Base-by-base conservation (phyloP, 2,888 invertebrate genomes). In the Catocala sponsa region DNA sequence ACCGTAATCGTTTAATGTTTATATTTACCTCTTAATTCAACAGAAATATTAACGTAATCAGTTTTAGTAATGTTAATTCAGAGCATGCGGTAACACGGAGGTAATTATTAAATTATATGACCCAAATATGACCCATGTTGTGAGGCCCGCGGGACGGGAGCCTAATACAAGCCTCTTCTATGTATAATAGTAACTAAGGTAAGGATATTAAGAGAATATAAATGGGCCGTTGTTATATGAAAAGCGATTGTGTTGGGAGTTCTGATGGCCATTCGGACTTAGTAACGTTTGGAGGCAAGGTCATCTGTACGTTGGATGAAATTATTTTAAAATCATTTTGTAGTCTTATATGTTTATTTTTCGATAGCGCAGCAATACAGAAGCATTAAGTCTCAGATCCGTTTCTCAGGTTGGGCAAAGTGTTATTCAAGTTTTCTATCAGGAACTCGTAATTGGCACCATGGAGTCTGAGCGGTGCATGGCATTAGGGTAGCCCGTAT, bases 51-150 rank as follows among this genome's bases (percentile, higher is more conserved):
- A 25, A 25, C 25, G 42, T 12, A 44, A 11, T 44, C 44, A 44
- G 44, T 6, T 13, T 44, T 6, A 70, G 4, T 11, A 42, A 70
- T 55, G 51, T 57, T 52, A 57, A 60, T 65, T 11, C 55, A 52
- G 55, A 56, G 41, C 50, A n/a, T 46, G 12, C 35, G 53, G 15
- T 47, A 25, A 12, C 57, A 42, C 33, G 44, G 6, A 12, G 41
- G 50, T 65, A 55, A 68, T 68, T 70, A 68, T 57, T 68, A 60
- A 57, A 70, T 70, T 70, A 65, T 57, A 60, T 57, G 56, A 60
- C 66, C 66, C 6, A 44, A 44, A 44, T 44, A 44, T 44, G 44
- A 44, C 12, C 44, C 44, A 9, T 60, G 60, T 57, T 57, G 50
- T 67, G 55, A 51, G 47, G 13, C 71, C 48, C 48, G 0, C 0